Conservation (phyloP, 2,113 vertebrate species). For the Thomomys bottae region DNA sequence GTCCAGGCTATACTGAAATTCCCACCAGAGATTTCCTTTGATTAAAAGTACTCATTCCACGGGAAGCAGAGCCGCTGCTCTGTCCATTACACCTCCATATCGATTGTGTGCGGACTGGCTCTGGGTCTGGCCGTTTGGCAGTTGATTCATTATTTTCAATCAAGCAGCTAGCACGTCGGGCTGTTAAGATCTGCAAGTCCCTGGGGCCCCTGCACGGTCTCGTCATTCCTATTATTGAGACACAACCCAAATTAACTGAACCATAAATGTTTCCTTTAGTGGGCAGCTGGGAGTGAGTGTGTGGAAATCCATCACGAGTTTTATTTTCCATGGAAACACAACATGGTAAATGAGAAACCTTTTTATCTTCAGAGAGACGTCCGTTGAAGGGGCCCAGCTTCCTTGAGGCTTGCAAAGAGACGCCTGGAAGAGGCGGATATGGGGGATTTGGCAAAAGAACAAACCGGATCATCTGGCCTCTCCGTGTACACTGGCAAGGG, state of each 20-base stretch:
- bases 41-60: neutral
- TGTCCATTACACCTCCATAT: fast-evolving
- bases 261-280: conserved; percentile 28
- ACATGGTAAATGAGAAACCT: neutral
- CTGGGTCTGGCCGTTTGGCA: neutral
- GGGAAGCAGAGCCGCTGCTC: fast-evolving
- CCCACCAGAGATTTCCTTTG: neutral
- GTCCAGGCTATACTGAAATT: neutral
- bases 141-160: conserved; percentile 42
- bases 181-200: neutral
- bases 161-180: neutral
- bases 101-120: neutral
- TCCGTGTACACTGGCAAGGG: fast-evolving
- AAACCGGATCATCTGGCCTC: fast-evolving
- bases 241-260: conserved; percentile 53
- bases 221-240: conserved; percentile 34
- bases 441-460: fast-evolving
- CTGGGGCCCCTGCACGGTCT: neutral
- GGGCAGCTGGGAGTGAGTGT: neutral
- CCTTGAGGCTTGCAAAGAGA: neutral
- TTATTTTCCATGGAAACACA: conserved; percentile 25
- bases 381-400: neutral
- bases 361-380: neutral
- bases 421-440: neutral
- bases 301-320: neutral